These are phyloP conservation scores for Sebastes matsubarae DNA, from an alignment of 2,797 vertebrate genomes.

Conservation along the genomic window DNA sequence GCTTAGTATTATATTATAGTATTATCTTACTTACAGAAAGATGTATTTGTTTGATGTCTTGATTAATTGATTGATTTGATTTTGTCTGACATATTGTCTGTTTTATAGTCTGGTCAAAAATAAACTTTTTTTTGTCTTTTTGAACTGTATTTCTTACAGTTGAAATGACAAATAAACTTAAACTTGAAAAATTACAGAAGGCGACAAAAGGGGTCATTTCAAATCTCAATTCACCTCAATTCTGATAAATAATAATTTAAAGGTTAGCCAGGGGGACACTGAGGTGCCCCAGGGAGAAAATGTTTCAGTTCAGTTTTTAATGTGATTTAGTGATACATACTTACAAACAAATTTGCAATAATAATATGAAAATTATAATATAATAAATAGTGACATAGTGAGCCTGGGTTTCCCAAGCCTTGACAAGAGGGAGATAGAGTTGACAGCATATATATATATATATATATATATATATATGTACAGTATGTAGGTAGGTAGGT, in stretches of 20 bases:
- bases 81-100: not conserved
- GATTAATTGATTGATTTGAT: not conserved
- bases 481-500: not conserved
- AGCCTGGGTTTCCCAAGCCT: not conserved
- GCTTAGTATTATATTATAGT: not conserved
- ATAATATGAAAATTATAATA: no score
- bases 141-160: not conserved
- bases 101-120: not conserved
- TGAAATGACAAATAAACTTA: not conserved
- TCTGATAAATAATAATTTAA: no score
- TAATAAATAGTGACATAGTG: not conserved
- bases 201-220: not conserved
- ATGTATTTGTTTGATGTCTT: not conserved
- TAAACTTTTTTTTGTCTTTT: not conserved
- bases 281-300: not conserved
- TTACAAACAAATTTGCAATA: not conserved
- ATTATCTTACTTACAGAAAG: not conserved
- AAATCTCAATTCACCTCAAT: no score
- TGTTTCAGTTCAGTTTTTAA: not conserved
- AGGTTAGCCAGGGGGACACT: not conserved
- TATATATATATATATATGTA: not conserved
- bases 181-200: not conserved
- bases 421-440: not conserved
- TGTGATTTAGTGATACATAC: not conserved
- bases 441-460: not conserved